Conservation (phyloP, 30 jellyfish, hydroid and myxozoan species). For the Nemopilema nomurai region DNA sequence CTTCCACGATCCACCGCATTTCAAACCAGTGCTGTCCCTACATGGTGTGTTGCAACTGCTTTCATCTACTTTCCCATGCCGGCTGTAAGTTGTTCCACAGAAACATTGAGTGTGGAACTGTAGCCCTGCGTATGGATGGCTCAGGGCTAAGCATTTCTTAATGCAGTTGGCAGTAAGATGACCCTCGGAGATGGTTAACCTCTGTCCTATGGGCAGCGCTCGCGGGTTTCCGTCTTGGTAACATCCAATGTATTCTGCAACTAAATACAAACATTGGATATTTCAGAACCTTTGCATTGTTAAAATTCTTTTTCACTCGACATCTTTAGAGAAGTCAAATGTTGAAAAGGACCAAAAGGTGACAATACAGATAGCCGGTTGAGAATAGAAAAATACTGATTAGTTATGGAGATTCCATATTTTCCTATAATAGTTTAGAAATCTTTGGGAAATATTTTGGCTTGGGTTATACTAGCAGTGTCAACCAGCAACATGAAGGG, state of each 20-base stretch:
- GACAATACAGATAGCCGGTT: too few relatives aligned
- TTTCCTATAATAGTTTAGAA: too few relatives aligned
- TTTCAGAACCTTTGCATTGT: too few relatives aligned
- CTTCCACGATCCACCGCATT: constrained; percentile 25
- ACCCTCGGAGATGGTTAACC: background rate
- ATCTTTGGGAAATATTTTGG: too few relatives aligned
- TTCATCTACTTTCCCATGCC: background rate
- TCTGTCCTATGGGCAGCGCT: background rate
- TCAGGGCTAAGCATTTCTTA: background rate
- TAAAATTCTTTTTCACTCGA: too few relatives aligned
- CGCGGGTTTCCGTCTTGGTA: background rate
- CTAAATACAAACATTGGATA: background rate
- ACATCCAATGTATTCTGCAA: constrained; percentile 10
- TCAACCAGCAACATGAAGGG: too few relatives aligned
- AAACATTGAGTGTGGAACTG: background rate
- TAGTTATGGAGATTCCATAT: too few relatives aligned
- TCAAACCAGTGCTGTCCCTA: background rate
- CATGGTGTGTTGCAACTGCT: background rate
- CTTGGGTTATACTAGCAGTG: too few relatives aligned
- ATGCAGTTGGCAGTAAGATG: constrained; percentile 7
- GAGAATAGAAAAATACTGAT: too few relatives aligned
- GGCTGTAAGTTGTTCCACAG: constrained; percentile 13
- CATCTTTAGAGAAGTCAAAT: too few relatives aligned
- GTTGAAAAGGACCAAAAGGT: too few relatives aligned
- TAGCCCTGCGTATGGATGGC: constrained; percentile 30